phyloP scores from a whole-genome alignment of 2,888 invertebrate genomes.

The Leucozona laternaria region DNA sequence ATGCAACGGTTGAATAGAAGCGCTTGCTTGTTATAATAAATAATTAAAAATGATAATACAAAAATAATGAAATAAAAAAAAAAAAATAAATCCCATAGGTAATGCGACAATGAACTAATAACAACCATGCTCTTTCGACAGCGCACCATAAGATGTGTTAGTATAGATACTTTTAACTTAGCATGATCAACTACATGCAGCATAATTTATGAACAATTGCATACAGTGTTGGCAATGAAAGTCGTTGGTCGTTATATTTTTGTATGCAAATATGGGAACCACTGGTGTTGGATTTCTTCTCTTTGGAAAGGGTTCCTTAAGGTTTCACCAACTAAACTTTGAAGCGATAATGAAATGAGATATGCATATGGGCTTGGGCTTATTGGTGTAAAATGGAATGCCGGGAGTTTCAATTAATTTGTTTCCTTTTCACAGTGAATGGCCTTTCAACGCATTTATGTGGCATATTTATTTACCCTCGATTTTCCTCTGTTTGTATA shows the following conservation, averaged over 20 bases:
- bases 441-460: conserved; percentile 1
- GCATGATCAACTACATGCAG: conserved; percentile 46
- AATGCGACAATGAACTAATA: conserved; percentile 68
- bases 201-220: conserved; percentile 45
- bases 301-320: conserved; percentile 30
- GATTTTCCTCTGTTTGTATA: not conserved
- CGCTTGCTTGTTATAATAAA: conserved; percentile 47
- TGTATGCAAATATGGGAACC: conserved; percentile 63
- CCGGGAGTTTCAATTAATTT: conserved; percentile 20
- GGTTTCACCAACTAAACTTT: conserved; percentile 56
- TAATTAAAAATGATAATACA: conserved; percentile 50
- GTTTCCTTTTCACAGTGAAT: conserved; percentile 31
- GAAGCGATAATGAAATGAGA: conserved; percentile 50
- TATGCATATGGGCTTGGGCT: conserved; percentile 7
- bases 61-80: not conserved
- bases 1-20: conserved; percentile 19
- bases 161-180: conserved; percentile 38
- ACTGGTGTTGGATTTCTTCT: conserved; percentile 51
- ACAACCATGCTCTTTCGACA: conserved; percentile 57
- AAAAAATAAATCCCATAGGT: conserved; percentile 49
- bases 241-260: conserved; percentile 28
- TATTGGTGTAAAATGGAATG: conserved; percentile 1
- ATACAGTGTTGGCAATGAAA: conserved; percentile 60
- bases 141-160: not conserved
- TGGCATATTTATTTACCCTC: conserved; percentile 13